Evolutionary conservation across 2,113 vertebrate species (phyloP), one percentile per base, ranked within the genome.

Genomic region (Hippotragus niger): DNA sequence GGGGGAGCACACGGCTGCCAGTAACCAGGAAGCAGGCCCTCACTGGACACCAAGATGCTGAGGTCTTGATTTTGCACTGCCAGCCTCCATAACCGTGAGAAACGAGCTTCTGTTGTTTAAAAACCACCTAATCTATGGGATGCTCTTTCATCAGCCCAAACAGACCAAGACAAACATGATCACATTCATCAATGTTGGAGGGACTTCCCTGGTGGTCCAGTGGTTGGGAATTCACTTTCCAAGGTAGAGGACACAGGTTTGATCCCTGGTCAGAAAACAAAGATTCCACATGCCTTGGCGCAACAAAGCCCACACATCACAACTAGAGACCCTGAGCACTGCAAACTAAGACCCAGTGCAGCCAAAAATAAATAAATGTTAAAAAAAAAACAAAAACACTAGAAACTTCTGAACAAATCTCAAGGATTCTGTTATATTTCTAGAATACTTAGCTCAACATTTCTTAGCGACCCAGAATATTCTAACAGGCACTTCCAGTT

Each of bases 361-460:
- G 71, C 71, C 36, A 43, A 76, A 43, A 76, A 76, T 43, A 23
- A 67, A 17, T 71, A 36, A 43, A 43, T 43, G 36, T 74, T 76
- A 2, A n/a, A n/a, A 10, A n/a, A 64, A 13, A 11, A 58, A 11
- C 10, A 25, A 25, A 53, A 8, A 10, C 57, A 36, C n/a, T 21
- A 71, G 23, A 95, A 90, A 83, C 7, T 88, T 95, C 71, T 89
- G 29, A 53, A 47, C 45, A 67, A 62, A 76, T 87, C 50, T 85
- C 71, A 87, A 93, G 62, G 36, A n/a, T 88, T 33, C 13, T 96
- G 15, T 40, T 95, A 25, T 67, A 91, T 91, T 81, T 94, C 33
- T 90, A 45, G 47, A 94, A 7, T 64, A 92, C 62, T 93, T 93
- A 71, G 52, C 60, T 60, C 47, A n/a, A 96, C 89, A 50, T 64